Evolutionary conservation across 2,113 vertebrate genomes (phyloP), one percentile per base, ranked within the genome.

Genomic region (Toxotes jaculatrix): DNA sequence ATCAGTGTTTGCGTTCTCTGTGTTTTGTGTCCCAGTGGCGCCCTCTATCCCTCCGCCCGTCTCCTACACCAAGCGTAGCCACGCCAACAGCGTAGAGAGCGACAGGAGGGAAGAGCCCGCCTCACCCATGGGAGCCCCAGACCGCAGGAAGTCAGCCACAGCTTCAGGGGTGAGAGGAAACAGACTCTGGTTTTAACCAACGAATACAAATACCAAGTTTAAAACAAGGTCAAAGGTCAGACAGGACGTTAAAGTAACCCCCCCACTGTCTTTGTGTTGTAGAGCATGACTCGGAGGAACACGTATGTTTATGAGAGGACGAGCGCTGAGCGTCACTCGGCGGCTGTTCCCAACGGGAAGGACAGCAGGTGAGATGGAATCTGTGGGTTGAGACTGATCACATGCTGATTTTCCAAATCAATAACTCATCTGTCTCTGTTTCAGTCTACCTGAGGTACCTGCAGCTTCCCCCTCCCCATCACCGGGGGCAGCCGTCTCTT

Each of bases 201-300:
- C 8, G 6, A 40, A 40, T 40, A 36, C 6, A 36, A 6, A 36
- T 40, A 8, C 6, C 6, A 27, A 27, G 27, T 27, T 27, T 27
- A 38, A 11, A 42, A 23, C 34, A 43, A 36, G 16, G 27, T 72
- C 13, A 16, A 59, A 47, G 53, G 23, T 31, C n/a, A 27, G 12
- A 21, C 34, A 62, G 42, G 7, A 2, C 9, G 38, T 40, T 40
- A 8, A 2, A 40, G 8, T 40, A 9, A 40, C 38, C 38, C 38
- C 27, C 27, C 27, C 27, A 8, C 4, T 56, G 43, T 56, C 16
- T 72, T 7, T 77, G 42, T 74, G 63, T 84, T 65, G 1, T 89
- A 98, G 96, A 96, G 94, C 84, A 96, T 99, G 95, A 96, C 96
- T 0, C 94, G 97, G 72, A 97, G 97, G 88, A 98, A 99, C 85